Base-by-base conservation (phyloP, 2,888 invertebrate species). In the Scrobipalpa costella region DNA sequence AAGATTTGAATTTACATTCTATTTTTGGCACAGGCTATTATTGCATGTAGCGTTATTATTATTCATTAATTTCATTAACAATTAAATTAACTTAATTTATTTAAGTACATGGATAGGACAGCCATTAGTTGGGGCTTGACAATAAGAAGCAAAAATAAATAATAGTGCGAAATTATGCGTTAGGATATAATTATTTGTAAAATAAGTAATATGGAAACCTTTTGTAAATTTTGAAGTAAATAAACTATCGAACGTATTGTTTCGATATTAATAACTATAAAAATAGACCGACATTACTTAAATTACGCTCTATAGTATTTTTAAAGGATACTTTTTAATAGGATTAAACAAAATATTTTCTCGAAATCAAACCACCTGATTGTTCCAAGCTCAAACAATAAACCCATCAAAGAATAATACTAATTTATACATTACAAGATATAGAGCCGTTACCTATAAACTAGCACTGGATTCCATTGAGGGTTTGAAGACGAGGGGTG, bases 391-490 rank as follows among this genome's bases (percentile, higher is more conserved):
- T 44, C 44, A 13, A 27, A 27, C 5, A 27, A 27, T 27, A 27
- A 27, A 27, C 27, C 5, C 27, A 27, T 27, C 9, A 40, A 40
- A 40, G 13, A 40, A 40, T 13, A 13, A 44, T 44, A 44, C 44
- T 47, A 52, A 13, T 33, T 33, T 55, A 55, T 27, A 34, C 33
- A 55, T 55, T 34, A 55, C 55, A 55, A 55, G 55, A 34, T n/a
- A n/a, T 33, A 55, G 34, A 55, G 55, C 15, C 13, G 27, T 59
- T 59, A 47, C 33, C 60, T 60, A 60, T 34, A 49, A 27, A 60
- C 9, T 49, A 60, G 27, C 19, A 49, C 60, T 60, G 27, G 60
- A 49, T 47, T 44, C 44, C 60, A 9, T 9, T 34, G 60, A 15
- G 3, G 38, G 57, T 6, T 11, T 44, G 33, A 17, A 11, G 49